Conservation (phyloP, 2,888 invertebrate genomes). For the Lathronympha strigana region DNA sequence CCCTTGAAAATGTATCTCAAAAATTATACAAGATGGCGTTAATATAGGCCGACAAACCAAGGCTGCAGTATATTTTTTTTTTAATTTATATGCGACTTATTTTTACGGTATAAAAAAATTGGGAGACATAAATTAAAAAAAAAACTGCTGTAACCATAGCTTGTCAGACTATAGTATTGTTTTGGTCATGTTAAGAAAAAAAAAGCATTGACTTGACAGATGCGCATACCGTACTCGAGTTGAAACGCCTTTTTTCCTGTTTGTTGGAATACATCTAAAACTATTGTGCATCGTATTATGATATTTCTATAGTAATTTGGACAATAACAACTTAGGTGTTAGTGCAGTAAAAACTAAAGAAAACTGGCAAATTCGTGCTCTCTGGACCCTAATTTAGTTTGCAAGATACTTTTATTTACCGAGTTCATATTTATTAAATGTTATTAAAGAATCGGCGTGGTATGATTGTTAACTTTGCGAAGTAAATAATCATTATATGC, state of each 20-base stretch:
- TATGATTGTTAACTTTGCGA: neutral
- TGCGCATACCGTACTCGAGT: constrained; percentile 54
- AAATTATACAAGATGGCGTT: constrained; percentile 47
- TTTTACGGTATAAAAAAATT: too few species aligned
- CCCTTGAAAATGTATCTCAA: constrained; percentile 4
- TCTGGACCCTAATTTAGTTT: neutral
- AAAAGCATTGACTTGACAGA: constrained; percentile 60
- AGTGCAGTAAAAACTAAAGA: constrained; percentile 6
- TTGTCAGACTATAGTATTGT: too few species aligned
- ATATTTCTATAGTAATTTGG: constrained; percentile 12
- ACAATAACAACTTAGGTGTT: neutral
- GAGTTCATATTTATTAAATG: constrained; percentile 8
- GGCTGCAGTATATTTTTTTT: too few species aligned
- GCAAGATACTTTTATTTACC: neutral
- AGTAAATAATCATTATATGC: neutral
- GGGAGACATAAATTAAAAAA: too few species aligned
- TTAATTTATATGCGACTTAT: too few species aligned
- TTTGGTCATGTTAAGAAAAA: constrained; percentile 49
- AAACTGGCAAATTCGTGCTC: constrained; percentile 10
- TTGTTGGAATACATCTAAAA: constrained; percentile 46
- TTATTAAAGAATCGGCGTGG: neutral
- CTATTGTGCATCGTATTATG: constrained; percentile 42
- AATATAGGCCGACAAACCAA: too few species aligned
- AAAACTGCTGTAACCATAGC: too few species aligned
- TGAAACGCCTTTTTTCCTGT: constrained; percentile 55